Evolutionary conservation across 2,113 vertebrate genomes (phyloP).

Genomic region (Chlorodrepanis virens): DNA sequence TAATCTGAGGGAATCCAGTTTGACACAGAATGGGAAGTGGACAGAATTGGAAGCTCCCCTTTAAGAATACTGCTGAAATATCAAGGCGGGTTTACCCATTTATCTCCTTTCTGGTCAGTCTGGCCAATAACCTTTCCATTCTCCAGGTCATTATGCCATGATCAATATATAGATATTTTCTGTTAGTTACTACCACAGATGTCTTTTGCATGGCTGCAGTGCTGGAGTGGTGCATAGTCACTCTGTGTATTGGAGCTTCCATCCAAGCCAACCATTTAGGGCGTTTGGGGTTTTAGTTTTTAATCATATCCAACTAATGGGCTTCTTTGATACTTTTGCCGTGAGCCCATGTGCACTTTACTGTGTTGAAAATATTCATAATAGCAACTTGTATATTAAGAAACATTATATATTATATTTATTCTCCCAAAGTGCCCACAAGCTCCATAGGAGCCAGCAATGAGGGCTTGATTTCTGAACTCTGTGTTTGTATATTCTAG

Average conservation of each 20-base stretch:
- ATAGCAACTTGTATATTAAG: background rate
- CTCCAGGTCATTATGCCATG: background rate
- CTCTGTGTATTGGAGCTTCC: background rate
- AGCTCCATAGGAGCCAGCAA: background rate
- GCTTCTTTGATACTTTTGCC: background rate
- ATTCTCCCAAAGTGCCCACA: background rate
- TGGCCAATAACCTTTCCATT: background rate
- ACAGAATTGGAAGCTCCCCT: background rate
- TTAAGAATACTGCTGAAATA: background rate
- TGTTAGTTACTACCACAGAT: background rate
- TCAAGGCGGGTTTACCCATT: background rate
- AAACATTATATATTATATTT: background rate
- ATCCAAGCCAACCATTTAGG: background rate
- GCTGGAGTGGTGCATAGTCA: background rate
- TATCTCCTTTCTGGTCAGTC: background rate
- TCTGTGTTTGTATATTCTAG: background rate
- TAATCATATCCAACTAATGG: background rate
- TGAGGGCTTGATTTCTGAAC: background rate
- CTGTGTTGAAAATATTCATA: background rate
- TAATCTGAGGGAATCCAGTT: background rate
- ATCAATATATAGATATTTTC: background rate
- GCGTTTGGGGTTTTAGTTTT: background rate
- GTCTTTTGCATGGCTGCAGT: background rate
- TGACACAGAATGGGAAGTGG: background rate
- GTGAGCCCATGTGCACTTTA: accelerated